A percentile compares a stretch with the other conserved stretches of the same genome.
Conservation (phyloP, 2,888 invertebrate species). For the Phortica okadai region DNA sequence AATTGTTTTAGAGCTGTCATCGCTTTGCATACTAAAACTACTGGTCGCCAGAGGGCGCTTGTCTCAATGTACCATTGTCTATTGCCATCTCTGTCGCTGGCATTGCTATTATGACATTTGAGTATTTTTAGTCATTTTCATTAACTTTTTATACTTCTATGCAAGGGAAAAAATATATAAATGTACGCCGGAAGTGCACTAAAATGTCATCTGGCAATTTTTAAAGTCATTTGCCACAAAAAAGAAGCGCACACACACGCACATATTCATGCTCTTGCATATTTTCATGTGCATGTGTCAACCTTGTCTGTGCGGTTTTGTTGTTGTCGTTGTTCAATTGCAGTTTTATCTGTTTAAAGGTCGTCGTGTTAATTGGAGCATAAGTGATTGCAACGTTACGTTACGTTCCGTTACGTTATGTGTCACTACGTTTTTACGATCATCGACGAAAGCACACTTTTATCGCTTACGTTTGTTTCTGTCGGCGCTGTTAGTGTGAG, state of each 20-base stretch:
- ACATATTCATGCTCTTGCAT: not conserved
- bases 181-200: slow-evolving; percentile 9
- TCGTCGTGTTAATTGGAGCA: slow-evolving; percentile 67
- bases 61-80: slow-evolving; percentile 11
- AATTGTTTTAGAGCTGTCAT: slow-evolving; percentile 69
- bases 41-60: slow-evolving; percentile 34
- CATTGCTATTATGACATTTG: not conserved
- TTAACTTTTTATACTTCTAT: not conserved
- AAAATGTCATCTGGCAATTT: slow-evolving; percentile 23
- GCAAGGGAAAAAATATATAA: not conserved
- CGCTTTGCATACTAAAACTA: slow-evolving; percentile 68
- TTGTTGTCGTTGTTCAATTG: not conserved
- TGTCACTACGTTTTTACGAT: not conserved
- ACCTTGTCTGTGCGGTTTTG: slow-evolving; percentile 6
- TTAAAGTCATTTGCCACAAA: slow-evolving; percentile 25
- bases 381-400: slow-evolving; percentile 52
- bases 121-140: not conserved
- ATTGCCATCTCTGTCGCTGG: slow-evolving; percentile 17
- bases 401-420: slow-evolving; percentile 50
- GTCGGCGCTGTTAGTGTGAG: slow-evolving; percentile 33
- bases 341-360: slow-evolving; percentile 54
- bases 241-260: not conserved
- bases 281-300: slow-evolving; percentile 17
- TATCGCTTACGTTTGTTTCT: not conserved
- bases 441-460: not conserved